A percentile compares a stretch with the other conserved stretches of the same genome.
These are phyloP conservation scores for Luperina nickerlii DNA, from an alignment of 2,888 invertebrate species.

Conservation along the genomic window DNA sequence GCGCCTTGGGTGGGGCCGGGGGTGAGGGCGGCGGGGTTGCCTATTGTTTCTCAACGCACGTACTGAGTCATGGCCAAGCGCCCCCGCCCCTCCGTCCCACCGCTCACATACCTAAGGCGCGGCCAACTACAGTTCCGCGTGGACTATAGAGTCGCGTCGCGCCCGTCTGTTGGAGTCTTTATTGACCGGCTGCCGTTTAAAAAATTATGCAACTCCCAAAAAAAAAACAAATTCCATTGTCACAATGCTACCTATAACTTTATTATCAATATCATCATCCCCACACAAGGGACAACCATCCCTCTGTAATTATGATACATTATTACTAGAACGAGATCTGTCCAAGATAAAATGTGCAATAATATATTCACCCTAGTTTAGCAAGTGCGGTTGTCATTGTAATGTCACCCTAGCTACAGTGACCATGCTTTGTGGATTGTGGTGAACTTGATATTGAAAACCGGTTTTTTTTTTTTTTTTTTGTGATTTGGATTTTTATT, in stretches of 20 bases:
- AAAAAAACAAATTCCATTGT: neutral
- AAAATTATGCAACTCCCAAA: neutral
- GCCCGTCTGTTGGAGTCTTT: too few relatives aligned
- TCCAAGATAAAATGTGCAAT: conserved; percentile 56
- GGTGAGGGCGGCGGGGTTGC: too few relatives aligned
- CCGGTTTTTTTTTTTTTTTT: neutral
- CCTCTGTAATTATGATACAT: conserved; percentile 36
- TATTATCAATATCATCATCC: conserved; percentile 38
- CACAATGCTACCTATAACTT: conserved; percentile 5
- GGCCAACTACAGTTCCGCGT: too few relatives aligned
- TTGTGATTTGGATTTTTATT: neutral
- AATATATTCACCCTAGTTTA: conserved; percentile 63
- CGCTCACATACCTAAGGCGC: too few relatives aligned
- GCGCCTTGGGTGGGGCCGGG: too few relatives aligned
- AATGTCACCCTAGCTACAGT: conserved; percentile 22
- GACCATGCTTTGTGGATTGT: conserved; percentile 28
- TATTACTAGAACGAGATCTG: conserved; percentile 43
- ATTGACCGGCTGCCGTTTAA: too few relatives aligned
- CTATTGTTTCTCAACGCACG: too few relatives aligned
- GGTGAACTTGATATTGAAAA: conserved; percentile 25
- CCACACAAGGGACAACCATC: conserved; percentile 2
- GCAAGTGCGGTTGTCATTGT: conserved; percentile 38
- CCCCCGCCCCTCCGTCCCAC: too few relatives aligned
- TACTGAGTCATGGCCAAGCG: too few relatives aligned
- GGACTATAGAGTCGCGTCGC: too few relatives aligned